Conservation (phyloP, 2,888 invertebrate species). For the Lapara coniferarum region DNA sequence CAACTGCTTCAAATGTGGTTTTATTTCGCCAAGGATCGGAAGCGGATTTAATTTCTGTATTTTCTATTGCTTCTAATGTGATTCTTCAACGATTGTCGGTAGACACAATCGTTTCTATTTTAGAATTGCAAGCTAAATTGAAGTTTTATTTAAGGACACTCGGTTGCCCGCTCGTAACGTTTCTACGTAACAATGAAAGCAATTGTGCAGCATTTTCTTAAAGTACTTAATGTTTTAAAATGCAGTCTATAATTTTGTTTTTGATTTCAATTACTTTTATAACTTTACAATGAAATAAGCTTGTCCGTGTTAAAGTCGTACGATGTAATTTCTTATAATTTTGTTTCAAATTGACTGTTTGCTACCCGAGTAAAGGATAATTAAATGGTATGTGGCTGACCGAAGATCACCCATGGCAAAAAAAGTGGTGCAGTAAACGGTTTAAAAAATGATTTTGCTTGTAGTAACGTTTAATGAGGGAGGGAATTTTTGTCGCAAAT, state of each 20-base stretch:
- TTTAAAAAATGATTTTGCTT: no score
- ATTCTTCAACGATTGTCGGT: conserved; percentile 15
- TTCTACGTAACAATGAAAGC: not conserved
- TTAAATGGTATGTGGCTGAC: not conserved
- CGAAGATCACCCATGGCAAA: not conserved
- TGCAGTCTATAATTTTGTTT: no score
- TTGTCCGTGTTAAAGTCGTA: no score
- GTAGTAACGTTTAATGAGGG: not conserved
- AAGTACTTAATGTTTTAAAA: no score
- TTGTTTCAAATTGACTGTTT: not conserved
- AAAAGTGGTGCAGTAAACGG: not conserved
- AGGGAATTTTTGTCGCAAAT: not conserved
- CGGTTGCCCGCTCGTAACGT: not conserved
- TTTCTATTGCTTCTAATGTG: conserved; percentile 22
- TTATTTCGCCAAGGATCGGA: conserved; percentile 29
- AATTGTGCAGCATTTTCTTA: not conserved
- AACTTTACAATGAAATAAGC: no score
- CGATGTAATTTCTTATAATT: no score
- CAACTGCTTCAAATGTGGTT: conserved; percentile 40
- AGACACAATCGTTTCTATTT: conserved; percentile 15
- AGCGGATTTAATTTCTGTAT: conserved; percentile 23
- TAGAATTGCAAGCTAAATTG: conserved; percentile 12
- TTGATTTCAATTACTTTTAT: no score
- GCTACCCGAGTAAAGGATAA: not conserved
- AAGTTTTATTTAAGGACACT: conserved; percentile 3